Evolutionary conservation across 2,888 invertebrate genomes (phyloP).

Genomic region (Meganola albula): DNA sequence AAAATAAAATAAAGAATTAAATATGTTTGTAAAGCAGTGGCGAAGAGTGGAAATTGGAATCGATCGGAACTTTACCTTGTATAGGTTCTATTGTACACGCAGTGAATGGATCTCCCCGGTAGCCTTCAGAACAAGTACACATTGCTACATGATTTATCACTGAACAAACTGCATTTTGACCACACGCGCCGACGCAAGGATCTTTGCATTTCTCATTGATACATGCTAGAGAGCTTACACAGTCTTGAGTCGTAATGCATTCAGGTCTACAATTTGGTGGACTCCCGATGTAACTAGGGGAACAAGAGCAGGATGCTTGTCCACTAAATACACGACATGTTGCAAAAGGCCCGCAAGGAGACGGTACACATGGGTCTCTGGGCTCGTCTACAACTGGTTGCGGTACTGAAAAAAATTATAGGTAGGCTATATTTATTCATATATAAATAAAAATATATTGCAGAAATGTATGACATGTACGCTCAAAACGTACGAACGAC

Average conservation of each 20-base stretch:
- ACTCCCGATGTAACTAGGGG: conserved; percentile 78
- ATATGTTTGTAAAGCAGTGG: no score
- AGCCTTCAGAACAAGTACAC: conserved; percentile 78
- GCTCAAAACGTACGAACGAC: no score
- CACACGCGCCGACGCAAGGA: conserved; percentile 84
- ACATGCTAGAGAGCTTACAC: conserved; percentile 80
- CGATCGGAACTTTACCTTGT: no score
- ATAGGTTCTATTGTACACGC: conserved; percentile 52
- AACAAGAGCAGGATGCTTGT: conserved; percentile 80
- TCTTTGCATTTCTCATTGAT: conserved; percentile 81
- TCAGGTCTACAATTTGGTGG: conserved; percentile 83
- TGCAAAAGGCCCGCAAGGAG: conserved; percentile 82
- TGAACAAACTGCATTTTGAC: conserved; percentile 74
- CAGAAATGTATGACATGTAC: background rate
- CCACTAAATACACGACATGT: conserved; percentile 75
- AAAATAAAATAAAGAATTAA: conserved; percentile 10
- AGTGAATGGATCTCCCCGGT: conserved; percentile 80
- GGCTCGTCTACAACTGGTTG: conserved; percentile 55
- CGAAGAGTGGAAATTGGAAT: no score
- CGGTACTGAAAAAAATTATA: conserved; percentile 37
- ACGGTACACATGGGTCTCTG: conserved; percentile 81
- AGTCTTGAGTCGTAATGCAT: conserved; percentile 82
- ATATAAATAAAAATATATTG: no score
- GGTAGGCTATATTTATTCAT: background rate
- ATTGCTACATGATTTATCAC: conserved; percentile 81